Evolutionary conservation across 92 coral and sea anemone species (phyloP).

Genomic region (Meandrina meandrites): DNA sequence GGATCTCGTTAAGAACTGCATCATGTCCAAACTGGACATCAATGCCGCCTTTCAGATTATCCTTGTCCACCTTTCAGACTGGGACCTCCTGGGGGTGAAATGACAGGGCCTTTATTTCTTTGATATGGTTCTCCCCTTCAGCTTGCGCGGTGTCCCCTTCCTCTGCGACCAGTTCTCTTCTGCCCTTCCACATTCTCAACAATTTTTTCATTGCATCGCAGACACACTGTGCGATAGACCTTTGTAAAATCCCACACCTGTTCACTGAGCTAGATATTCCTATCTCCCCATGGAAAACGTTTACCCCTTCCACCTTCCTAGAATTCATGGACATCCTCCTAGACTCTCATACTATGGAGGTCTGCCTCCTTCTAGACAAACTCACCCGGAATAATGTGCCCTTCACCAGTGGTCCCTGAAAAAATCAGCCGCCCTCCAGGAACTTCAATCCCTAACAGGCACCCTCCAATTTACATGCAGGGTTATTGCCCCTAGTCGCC

Average conservation of each 20-base stretch:
- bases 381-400: not conserved
- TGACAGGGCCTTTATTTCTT: not conserved
- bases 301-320: not conserved
- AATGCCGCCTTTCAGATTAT: not conserved
- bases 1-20: not conserved
- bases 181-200: not conserved
- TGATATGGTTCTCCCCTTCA: too few species aligned
- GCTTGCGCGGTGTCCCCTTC: too few species aligned
- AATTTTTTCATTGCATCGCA: not conserved
- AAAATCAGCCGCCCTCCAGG: conserved; percentile 8
- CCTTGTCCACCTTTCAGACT: not conserved
- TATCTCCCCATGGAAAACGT: not conserved
- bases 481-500: conserved; percentile 1
- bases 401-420: not conserved
- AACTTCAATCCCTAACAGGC: not conserved
- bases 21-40: not conserved
- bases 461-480: not conserved
- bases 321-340: conserved; percentile 9
- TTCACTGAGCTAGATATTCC: not conserved
- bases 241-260: not conserved
- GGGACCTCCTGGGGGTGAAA: not conserved
- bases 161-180: conserved; percentile 3
- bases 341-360: not conserved
- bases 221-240: not conserved
- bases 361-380: not conserved